Conservation (phyloP, 2,113 vertebrate genomes). For the Crocuta crocuta region DNA sequence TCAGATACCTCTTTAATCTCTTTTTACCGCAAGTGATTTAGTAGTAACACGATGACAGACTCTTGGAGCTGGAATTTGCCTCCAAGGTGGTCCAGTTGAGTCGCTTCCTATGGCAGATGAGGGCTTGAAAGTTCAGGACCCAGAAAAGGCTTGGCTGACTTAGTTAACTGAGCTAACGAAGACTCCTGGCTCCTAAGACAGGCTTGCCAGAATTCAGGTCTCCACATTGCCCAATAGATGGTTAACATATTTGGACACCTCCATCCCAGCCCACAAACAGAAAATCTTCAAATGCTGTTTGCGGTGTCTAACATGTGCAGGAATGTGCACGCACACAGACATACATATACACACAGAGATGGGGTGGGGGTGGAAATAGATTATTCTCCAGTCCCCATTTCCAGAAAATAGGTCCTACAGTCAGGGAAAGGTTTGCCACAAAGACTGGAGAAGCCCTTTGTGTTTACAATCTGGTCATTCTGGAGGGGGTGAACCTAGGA, state of each 20-base stretch:
- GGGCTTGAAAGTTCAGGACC: background rate
- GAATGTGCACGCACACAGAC: background rate
- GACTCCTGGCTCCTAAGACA: background rate
- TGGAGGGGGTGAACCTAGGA: background rate
- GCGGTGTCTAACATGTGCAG: background rate
- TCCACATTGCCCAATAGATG: background rate
- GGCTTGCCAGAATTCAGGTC: background rate
- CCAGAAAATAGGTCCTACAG: background rate
- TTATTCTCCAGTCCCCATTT: conserved; percentile 35
- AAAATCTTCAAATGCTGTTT: conserved; percentile 39
- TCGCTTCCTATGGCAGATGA: background rate
- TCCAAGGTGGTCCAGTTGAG: background rate
- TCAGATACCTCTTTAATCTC: background rate
- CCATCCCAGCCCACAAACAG: background rate
- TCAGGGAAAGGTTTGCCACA: background rate
- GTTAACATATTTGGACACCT: background rate
- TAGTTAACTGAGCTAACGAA: background rate
- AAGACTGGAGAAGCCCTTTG: background rate
- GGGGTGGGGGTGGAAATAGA: background rate
- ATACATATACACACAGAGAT: background rate
- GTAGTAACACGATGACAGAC: background rate
- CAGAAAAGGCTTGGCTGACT: background rate
- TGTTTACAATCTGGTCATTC: background rate
- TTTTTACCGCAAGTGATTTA: background rate
- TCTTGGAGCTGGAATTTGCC: background rate